These are phyloP conservation scores for Teleogryllus oceanicus DNA, from an alignment of 2,888 invertebrate genomes.

Conservation along the genomic window DNA sequence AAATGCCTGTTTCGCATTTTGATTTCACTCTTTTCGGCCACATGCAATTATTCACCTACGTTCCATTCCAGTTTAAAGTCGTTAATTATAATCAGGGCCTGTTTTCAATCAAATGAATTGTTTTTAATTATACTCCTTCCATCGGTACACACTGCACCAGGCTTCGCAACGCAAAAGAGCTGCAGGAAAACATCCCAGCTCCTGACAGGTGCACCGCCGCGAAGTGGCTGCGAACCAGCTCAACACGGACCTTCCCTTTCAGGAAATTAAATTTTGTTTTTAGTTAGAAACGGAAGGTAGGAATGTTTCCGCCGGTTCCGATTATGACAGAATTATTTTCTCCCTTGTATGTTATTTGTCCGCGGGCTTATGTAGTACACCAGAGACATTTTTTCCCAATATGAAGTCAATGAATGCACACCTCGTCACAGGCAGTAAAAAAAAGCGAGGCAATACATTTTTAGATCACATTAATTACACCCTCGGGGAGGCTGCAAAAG, in stretches of 20 bases:
- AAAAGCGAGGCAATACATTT: not conserved
- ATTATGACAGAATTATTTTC: not conserved
- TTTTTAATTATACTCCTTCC: no score
- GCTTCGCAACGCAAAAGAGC: no score
- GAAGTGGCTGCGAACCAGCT: no score
- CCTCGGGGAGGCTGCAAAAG: not conserved
- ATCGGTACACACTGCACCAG: no score
- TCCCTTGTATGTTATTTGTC: not conserved
- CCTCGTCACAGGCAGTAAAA: not conserved
- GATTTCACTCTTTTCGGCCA: no score
- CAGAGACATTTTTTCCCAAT: not conserved
- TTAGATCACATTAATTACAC: conserved; percentile 18
- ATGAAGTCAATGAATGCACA: not conserved
- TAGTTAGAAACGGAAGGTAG: not conserved
- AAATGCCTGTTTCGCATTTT: no score
- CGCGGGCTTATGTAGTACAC: not conserved
- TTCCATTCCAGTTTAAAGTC: no score
- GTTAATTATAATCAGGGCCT: no score
- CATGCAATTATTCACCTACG: no score
- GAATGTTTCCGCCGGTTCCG: not conserved
- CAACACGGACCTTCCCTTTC: not conserved
- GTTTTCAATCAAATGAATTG: no score
- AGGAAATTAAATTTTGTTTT: not conserved
- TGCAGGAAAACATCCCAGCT: no score
- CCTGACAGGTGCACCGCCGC: no score